Percentiles rank a stretch among this genome's conserved stretches.
These are phyloP conservation scores for Steinernema feltiae DNA, from an alignment of 1,140 invertebrate genomes.

Conservation along the genomic window DNA sequence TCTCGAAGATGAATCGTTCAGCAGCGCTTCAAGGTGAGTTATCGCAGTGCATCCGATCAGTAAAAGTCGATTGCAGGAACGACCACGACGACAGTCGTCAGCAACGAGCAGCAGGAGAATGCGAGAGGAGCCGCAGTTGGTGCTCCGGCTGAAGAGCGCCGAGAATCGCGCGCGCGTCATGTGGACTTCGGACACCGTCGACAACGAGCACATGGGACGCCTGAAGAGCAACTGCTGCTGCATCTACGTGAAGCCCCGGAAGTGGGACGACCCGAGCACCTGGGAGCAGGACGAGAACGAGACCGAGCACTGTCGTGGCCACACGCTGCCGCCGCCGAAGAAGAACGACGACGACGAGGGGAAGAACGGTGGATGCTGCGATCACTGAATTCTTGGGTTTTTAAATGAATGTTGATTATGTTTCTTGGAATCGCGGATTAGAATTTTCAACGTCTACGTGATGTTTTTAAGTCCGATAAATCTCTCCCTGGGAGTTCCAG, in stretches of 20 bases:
- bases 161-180: conserved; percentile 37
- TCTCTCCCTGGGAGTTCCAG: too few species aligned
- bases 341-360: not conserved
- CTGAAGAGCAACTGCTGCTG: conserved; percentile 50
- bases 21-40: too few species aligned
- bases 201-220: conserved; percentile 48
- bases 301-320: conserved; percentile 51
- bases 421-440: too few species aligned
- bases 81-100: not conserved
- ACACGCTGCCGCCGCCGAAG: conserved; percentile 37
- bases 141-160: conserved; percentile 30
- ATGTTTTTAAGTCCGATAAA: too few species aligned
- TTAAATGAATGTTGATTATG: too few species aligned
- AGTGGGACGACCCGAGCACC: conserved; percentile 48
- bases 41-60: too few species aligned
- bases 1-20: too few species aligned
- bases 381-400: not conserved
- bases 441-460: too few species aligned
- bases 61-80: too few species aligned
- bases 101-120: too few species aligned
- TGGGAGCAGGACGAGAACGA: conserved; percentile 48
- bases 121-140: conserved; percentile 26
- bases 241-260: conserved; percentile 45
- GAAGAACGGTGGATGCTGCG: not conserved
- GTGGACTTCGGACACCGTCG: conserved; percentile 36